Evolutionary conservation across 2,888 invertebrate genomes (phyloP).

Genomic region (Labia minor): DNA sequence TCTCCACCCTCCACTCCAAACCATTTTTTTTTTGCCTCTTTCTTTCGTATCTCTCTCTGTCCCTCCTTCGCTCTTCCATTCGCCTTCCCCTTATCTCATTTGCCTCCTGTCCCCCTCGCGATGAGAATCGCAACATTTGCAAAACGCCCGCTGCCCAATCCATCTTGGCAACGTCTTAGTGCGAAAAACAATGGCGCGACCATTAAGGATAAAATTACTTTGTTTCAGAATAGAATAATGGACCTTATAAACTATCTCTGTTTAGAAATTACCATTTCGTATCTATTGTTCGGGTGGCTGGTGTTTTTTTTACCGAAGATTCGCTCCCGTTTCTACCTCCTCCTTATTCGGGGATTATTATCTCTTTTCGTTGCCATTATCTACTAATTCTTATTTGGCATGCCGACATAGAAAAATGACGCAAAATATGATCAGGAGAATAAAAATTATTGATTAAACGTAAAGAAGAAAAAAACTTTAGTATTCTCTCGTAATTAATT

Average conservation of each 20-base stretch:
- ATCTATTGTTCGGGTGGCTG: constrained; percentile 6
- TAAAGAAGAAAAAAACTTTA: no score
- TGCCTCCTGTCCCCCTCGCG: background rate
- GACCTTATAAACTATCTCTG: constrained; percentile 13
- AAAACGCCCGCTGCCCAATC: constrained; percentile 13
- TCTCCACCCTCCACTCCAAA: background rate
- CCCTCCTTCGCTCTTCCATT: background rate
- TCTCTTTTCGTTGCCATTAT: constrained; percentile 2
- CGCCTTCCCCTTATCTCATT: background rate
- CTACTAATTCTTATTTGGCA: background rate
- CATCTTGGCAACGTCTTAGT: constrained; percentile 13
- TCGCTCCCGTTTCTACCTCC: background rate
- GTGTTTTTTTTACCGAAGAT: background rate
- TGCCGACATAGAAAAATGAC: background rate
- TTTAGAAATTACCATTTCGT: constrained; percentile 13
- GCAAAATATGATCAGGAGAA: no score
- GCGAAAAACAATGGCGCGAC: constrained; percentile 13
- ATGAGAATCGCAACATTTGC: constrained; percentile 13
- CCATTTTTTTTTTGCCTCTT: background rate
- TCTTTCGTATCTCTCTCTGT: background rate
- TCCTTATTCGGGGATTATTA: background rate
- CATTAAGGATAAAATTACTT: constrained; percentile 13
- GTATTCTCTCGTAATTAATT: no score
- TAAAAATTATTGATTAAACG: no score
- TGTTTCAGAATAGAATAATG: constrained; percentile 13